A percentile compares a stretch with the other conserved stretches of the same genome.
These are phyloP conservation scores for Pteruthius melanotis DNA, from an alignment of 2,113 vertebrate genomes.

Conservation along the genomic window DNA sequence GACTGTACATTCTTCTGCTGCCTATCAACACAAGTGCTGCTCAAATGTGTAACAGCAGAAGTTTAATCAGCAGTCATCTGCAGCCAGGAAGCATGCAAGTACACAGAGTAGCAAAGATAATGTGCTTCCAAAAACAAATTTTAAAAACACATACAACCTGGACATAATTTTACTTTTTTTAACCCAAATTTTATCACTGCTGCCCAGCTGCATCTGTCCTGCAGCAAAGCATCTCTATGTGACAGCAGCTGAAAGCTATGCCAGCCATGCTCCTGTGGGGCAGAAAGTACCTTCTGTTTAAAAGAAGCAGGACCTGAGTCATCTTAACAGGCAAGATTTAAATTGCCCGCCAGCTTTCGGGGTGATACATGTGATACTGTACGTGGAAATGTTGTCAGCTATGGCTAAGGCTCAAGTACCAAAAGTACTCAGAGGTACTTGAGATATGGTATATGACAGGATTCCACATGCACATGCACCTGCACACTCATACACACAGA, in stretches of 20 bases:
- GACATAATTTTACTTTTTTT: not conserved
- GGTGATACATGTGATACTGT: not conserved
- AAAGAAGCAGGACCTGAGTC: not conserved
- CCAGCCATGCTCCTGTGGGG: constrained; percentile 13
- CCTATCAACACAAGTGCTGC: not conserved
- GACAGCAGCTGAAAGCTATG: not conserved
- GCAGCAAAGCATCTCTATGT: not conserved
- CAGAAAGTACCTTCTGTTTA: constrained; percentile 36
- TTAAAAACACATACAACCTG: not conserved
- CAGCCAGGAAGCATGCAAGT: not conserved
- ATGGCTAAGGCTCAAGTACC: not conserved
- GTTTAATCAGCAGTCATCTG: not conserved
- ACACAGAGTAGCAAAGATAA: not conserved
- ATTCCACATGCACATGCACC: fast-evolving
- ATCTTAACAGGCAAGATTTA: not conserved
- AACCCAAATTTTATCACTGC: not conserved
- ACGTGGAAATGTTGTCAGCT: not conserved
- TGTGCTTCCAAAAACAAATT: not conserved
- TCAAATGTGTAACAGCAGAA: not conserved
- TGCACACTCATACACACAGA: too few species aligned
- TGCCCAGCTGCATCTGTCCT: not conserved
- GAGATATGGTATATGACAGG: not conserved
- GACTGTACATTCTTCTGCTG: not conserved
- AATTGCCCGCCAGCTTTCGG: not conserved
- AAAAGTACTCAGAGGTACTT: not conserved